Conservation (phyloP, 2,888 invertebrate species). For the Celastrina argiolus region DNA sequence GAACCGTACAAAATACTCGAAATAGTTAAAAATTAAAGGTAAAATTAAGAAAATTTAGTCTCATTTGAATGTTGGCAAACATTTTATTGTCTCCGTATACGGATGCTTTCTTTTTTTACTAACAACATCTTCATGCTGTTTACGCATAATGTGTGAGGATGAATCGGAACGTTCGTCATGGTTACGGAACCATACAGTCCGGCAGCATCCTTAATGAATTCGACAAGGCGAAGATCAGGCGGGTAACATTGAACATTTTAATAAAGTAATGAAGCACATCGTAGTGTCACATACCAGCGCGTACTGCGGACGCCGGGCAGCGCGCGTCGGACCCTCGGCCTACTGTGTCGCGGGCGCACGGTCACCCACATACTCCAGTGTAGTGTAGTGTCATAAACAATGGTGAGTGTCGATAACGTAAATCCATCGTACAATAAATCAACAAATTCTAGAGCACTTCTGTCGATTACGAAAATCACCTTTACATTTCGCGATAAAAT, state of each 20-base stretch:
- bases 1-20: no score
- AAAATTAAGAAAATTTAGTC: no score
- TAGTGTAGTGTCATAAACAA: constrained; percentile 1
- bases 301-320: neutral
- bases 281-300: constrained; percentile 33
- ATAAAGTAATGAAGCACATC: constrained; percentile 28
- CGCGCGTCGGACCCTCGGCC: neutral
- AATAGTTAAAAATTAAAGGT: no score
- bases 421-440: neutral
- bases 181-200: no score
- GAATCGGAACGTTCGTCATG: neutral
- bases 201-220: constrained; percentile 20
- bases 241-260: constrained; percentile 33
- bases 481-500: neutral
- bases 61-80: no score
- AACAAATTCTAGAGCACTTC: neutral
- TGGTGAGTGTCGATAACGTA: neutral
- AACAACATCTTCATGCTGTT: neutral
- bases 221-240: constrained; percentile 39
- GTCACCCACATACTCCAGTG: neutral
- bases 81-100: no score
- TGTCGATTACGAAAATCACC: neutral
- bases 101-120: neutral
- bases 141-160: neutral
- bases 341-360: neutral